A percentile compares a stretch with the other conserved stretches of the same genome.
Conservation (phyloP, 2,113 vertebrate genomes). For the Hucho hucho region DNA sequence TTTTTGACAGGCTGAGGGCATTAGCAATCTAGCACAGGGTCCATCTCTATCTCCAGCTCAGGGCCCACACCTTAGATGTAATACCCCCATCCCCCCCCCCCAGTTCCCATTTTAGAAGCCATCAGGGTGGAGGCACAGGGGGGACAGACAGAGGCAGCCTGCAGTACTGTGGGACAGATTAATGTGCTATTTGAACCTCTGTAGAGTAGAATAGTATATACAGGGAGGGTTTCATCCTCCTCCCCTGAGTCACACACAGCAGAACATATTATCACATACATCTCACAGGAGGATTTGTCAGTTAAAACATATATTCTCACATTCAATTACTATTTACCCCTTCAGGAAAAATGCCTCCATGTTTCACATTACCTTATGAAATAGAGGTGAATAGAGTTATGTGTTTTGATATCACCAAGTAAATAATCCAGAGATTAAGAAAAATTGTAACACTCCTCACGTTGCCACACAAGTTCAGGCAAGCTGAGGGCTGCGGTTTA, state of each 20-base stretch:
- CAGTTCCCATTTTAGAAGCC: slow-evolving; percentile 59
- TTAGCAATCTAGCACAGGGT: slow-evolving; percentile 67
- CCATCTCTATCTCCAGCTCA: slow-evolving; percentile 39
- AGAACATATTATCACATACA: slow-evolving; percentile 48
- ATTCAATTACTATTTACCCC: slow-evolving; percentile 61
- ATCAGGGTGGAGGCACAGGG: slow-evolving; percentile 39
- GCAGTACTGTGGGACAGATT: slow-evolving; percentile 44
- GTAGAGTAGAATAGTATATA: slow-evolving; percentile 50
- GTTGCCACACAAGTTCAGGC: not conserved
- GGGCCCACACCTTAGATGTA: slow-evolving; percentile 44
- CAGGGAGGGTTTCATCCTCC: slow-evolving; percentile 32
- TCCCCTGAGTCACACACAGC: slow-evolving; percentile 37
- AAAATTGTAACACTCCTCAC: not conserved
- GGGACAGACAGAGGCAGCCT: slow-evolving; percentile 50
- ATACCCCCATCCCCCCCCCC: slow-evolving; percentile 35
- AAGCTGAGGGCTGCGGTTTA: not conserved
- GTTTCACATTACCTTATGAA: slow-evolving; percentile 33
- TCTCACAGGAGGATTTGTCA: slow-evolving; percentile 46
- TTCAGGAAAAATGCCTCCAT: slow-evolving; percentile 29
- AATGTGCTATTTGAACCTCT: slow-evolving; percentile 64
- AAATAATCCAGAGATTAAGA: slow-evolving; percentile 46
- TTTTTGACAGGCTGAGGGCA: slow-evolving; percentile 64
- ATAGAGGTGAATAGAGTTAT: slow-evolving; percentile 46
- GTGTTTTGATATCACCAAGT: slow-evolving; percentile 31
- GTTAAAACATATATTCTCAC: slow-evolving; percentile 63